Evolutionary conservation across 2,113 vertebrate species (phyloP), one percentile per base, ranked within the genome.

Genomic region (Hippoglossus stenolepis): DNA sequence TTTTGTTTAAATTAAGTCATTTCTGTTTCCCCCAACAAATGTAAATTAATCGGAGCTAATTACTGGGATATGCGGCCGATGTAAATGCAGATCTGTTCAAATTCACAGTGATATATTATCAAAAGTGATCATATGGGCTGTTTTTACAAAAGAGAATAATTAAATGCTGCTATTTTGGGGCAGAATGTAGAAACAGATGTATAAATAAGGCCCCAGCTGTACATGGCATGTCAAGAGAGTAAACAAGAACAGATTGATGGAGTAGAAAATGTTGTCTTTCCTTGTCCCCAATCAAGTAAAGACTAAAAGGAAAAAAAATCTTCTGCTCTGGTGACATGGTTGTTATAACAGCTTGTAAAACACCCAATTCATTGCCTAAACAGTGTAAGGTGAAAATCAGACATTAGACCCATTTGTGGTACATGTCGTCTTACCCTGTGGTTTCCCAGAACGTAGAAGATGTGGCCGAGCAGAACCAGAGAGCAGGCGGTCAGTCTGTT

Each of bases 361-460:
- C 23, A 58, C 15, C 9, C 8, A 56, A 76, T n/a, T 26, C 8
- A 59, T 7, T 11, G 18, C 1, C 26, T 18, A 23, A 15, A 23
- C 0, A 43, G 43, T 11, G 15, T 5, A 21, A 5, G 5, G 9
- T 38, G 35, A 38, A 10, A 38, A 38, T 23, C 28, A 17, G 71
- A 64, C 17, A 63, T 40, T 0, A 26, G 9, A 13, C 0, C 21
- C 10, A 31, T 57, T 8, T 24, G 24, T 26, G 2, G 43, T 45
- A 21, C 18, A 10, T 43, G 14, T 9, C 20, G 54, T 60, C 96
- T 94, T 83, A 99, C 98, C 95, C 98, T 94, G 91, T 99, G 98
- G 90, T 99, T 99, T 66, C 97, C 97, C 78, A 99, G 80, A 13
- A 99, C 97, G 0, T 98, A 99, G 93, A 99, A 99, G 87, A 99